phyloP scores from a whole-genome alignment of 2,113 vertebrate genomes.

The Hippocampus mohnikei region DNA sequence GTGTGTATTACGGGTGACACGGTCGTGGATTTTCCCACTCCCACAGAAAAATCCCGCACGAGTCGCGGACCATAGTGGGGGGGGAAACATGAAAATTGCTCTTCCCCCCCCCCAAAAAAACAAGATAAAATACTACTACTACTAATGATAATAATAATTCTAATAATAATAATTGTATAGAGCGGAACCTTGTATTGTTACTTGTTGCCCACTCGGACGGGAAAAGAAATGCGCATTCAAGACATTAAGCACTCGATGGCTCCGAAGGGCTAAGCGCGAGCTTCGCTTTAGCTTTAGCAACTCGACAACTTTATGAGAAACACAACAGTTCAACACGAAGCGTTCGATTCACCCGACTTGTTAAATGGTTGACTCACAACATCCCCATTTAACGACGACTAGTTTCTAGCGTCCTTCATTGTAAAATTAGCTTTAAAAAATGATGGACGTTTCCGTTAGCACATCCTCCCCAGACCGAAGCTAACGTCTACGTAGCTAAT shows the following conservation, averaged over 20 bases:
- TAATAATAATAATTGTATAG: too few relatives aligned
- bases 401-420: not conserved
- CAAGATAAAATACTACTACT: too few relatives aligned
- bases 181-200: conserved; percentile 8
- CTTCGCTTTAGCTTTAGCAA: not conserved
- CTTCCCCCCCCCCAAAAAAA: too few relatives aligned
- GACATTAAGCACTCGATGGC: conserved; percentile 2
- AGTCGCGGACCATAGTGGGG: too few relatives aligned
- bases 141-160: too few relatives aligned
- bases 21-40: too few relatives aligned
- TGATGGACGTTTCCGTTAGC: not conserved
- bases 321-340: not conserved
- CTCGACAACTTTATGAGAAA: not conserved
- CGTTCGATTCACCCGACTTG: not conserved
- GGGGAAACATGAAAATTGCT: too few relatives aligned
- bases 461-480: too few relatives aligned
- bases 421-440: not conserved
- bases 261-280: not conserved
- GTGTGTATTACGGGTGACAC: too few relatives aligned
- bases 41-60: too few relatives aligned
- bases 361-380: not conserved
- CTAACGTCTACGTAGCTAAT: not conserved
- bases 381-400: not conserved
- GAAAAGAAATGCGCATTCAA: conserved; percentile 8
- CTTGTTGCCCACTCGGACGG: conserved; percentile 24